Conservation (phyloP, 2,113 vertebrate species). For the Castor canadensis region DNA sequence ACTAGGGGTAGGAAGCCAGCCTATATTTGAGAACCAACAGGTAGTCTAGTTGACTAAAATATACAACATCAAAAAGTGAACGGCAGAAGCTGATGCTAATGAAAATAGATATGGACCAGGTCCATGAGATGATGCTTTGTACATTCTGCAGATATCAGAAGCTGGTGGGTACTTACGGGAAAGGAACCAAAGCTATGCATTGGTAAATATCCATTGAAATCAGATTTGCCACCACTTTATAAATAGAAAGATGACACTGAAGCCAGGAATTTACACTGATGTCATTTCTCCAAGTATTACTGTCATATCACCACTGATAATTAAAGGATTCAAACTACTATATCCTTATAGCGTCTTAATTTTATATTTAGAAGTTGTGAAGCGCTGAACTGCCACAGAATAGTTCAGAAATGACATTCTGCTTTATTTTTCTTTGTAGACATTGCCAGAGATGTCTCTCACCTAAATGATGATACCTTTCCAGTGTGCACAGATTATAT, state of each 20-base stretch:
- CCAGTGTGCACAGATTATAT: background rate
- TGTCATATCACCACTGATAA: background rate
- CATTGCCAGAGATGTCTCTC: background rate
- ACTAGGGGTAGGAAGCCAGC: background rate
- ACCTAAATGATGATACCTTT: background rate
- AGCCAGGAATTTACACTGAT: background rate
- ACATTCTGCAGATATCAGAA: background rate
- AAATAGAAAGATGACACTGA: background rate
- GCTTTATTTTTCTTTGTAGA: background rate
- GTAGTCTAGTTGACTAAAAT: background rate
- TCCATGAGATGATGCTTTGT: background rate
- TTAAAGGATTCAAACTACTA: background rate
- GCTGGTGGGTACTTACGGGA: background rate
- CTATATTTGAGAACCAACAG: background rate
- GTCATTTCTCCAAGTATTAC: background rate
- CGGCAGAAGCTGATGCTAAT: background rate
- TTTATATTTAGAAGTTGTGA: conserved; percentile 11
- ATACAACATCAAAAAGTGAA: background rate
- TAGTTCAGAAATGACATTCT: background rate
- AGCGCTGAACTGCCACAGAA: background rate
- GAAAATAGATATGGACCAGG: background rate
- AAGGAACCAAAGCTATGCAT: background rate
- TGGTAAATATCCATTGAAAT: background rate
- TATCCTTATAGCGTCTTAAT: background rate
- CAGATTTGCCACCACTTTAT: background rate